Base-by-base conservation (phyloP, 2,113 vertebrate species). In the Suncus etruscus region DNA sequence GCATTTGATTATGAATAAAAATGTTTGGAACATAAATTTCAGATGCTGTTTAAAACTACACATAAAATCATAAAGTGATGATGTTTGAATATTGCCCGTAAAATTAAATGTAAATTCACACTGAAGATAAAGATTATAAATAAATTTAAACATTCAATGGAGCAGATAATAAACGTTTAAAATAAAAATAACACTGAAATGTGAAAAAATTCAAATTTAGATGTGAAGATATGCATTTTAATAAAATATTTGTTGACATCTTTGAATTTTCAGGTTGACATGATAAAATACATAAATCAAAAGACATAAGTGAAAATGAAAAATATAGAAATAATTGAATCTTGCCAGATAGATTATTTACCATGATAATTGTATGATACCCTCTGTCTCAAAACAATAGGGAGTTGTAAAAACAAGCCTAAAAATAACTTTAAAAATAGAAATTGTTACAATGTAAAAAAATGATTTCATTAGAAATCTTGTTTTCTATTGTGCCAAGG, bases 51-150 rank as follows among this genome's bases (percentile, higher is more conserved):
- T 72, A 87, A 88, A 91, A 18, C 24, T 79, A 11, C 8, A 32
- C 25, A 0, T 78, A 16, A 85, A 82, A 76, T 84, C 1, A 11
- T 8, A 74, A 45, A 83, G 20, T 90, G 15, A 8, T 25, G 82
- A 4, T 45, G 22, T 51, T 86, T 47, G 32, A 76, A 83, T 84
- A 6, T 81, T 83, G 2, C 74, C 2, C 77, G 10, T 11, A 78
- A 47, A 73, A 18, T 63, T 81, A 89, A 78, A 31, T 70, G 3
- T 69, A 93, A 93, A 8, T 87, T 72, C 9, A 88, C 76, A 50
- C 65, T 45, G 63, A 89, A 87, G 10, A 3, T 12, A 66, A 84
- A 79, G 4, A 76, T 70, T 74, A 4, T n/a, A 81, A 92, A 18
- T 69, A 92, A 86, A 58, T 18, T 7, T n/a, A 83, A 10, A 83